Conservation (phyloP, 2,888 invertebrate genomes). For the Noctua pronuba region DNA sequence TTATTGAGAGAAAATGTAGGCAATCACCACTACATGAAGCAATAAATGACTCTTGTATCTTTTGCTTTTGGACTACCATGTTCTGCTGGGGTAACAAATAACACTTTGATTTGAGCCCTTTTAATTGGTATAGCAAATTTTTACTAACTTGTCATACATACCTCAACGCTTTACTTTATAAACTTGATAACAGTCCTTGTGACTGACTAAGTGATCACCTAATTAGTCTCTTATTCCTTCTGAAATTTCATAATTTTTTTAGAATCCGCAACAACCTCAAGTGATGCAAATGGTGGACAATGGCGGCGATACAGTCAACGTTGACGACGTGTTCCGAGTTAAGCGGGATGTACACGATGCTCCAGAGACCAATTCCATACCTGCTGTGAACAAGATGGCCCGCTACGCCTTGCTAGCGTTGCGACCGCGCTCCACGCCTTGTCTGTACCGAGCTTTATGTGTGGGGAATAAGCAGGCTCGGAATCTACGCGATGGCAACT, state of each 20-base stretch:
- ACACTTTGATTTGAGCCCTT: neutral
- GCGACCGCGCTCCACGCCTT: conserved; percentile 89
- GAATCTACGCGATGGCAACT: conserved; percentile 88
- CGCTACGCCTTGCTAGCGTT: conserved; percentile 89
- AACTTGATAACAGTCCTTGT: neutral
- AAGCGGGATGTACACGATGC: conserved; percentile 79
- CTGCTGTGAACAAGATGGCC: conserved; percentile 88
- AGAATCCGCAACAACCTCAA: conserved; percentile 84
- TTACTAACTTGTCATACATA: neutral
- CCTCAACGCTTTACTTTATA: neutral
- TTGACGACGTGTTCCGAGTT: conserved; percentile 86
- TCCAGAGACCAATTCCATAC: conserved; percentile 76
- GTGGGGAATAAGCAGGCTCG: conserved; percentile 92
- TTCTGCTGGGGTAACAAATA: neutral
- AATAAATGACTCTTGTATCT: neutral
- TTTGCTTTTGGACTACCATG: neutral
- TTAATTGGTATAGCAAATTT: neutral
- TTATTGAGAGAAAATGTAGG: neutral
- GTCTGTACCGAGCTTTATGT: conserved; percentile 92
- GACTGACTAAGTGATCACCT: neutral
- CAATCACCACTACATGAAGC: neutral
- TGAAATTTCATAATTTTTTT: neutral
- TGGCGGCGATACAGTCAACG: conserved; percentile 79
- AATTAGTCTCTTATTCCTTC: neutral
- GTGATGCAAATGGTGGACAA: conserved; percentile 87